phyloP scores from a whole-genome alignment of 2,888 invertebrate species.

The Mimumesa dahlbomi region DNA sequence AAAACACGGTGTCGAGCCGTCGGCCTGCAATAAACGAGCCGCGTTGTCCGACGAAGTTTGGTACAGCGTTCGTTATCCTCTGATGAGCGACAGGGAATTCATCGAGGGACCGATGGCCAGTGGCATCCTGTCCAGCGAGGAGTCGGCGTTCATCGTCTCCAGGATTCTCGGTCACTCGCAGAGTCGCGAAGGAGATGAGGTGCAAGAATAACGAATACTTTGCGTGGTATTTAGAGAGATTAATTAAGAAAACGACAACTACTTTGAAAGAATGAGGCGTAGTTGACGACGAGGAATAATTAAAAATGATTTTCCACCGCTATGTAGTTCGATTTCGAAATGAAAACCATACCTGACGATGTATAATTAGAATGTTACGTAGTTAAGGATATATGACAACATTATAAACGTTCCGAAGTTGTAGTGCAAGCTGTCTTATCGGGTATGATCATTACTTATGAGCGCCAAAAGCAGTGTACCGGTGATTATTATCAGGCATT shows the following conservation, averaged over 20 bases:
- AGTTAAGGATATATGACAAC: too few species aligned
- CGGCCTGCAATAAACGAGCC: slow-evolving; percentile 81
- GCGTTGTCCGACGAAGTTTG: slow-evolving; percentile 81
- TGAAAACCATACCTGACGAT: too few species aligned
- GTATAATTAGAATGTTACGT: too few species aligned
- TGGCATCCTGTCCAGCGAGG: slow-evolving; percentile 82
- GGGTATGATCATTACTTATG: slow-evolving; percentile 10
- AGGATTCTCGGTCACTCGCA: slow-evolving; percentile 69
- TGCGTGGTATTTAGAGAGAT: not conserved
- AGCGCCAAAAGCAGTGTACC: slow-evolving; percentile 21
- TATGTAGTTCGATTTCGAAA: too few species aligned
- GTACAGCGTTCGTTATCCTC: slow-evolving; percentile 85
- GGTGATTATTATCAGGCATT: slow-evolving; percentile 34
- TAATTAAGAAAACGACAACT: too few species aligned
- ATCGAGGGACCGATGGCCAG: slow-evolving; percentile 82
- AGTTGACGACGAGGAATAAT: too few species aligned
- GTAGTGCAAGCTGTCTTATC: slow-evolving; percentile 15
- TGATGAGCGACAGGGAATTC: slow-evolving; percentile 86
- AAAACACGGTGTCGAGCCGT: slow-evolving; percentile 81
- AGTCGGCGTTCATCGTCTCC: slow-evolving; percentile 76
- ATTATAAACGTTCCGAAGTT: slow-evolving; percentile 1
- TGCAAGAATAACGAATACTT: too few species aligned
- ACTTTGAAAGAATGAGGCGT: too few species aligned
- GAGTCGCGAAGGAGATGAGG: slow-evolving; percentile 14
- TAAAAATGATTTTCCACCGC: too few species aligned